Conservation (phyloP, 2,797 vertebrate genomes). For the Cottoperca gobio region DNA sequence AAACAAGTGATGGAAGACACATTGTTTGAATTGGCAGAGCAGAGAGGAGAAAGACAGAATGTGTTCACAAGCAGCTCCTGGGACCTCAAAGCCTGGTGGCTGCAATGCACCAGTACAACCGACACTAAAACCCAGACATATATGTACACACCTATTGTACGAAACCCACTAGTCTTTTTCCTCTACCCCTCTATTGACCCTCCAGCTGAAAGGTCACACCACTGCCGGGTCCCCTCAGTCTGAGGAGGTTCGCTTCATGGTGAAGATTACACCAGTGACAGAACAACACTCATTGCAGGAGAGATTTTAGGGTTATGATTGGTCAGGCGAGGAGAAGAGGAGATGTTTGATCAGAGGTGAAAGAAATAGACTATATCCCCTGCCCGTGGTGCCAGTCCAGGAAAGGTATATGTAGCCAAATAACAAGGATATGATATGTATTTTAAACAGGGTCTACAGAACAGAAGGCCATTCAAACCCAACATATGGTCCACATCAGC, state of each 20-base stretch:
- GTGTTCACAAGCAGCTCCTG: slow-evolving; percentile 63
- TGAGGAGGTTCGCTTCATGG: slow-evolving; percentile 69
- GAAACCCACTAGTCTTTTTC: slow-evolving; percentile 60
- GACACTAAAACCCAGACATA: slow-evolving; percentile 49
- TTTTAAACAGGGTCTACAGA: slow-evolving; percentile 38
- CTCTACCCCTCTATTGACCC: slow-evolving; percentile 16
- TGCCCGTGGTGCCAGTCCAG: slow-evolving; percentile 15
- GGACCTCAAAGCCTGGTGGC: slow-evolving; percentile 46
- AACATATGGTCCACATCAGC: slow-evolving; percentile 78
- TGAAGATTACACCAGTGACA: slow-evolving; percentile 75
- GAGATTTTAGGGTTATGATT: slow-evolving; percentile 19
- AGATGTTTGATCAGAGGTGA: too few relatives aligned
- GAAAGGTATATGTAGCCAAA: slow-evolving; percentile 52
- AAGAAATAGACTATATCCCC: slow-evolving; percentile 5
- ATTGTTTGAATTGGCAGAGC: slow-evolving; percentile 68
- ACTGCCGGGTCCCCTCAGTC: slow-evolving; percentile 43
- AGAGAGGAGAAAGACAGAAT: slow-evolving; percentile 25
- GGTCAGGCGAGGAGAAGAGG: slow-evolving; percentile 27
- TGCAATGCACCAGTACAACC: slow-evolving; percentile 46
- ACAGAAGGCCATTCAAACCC: slow-evolving; percentile 72
- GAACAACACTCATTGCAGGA: neutral
- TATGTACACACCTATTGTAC: slow-evolving; percentile 13
- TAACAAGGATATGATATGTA: slow-evolving; percentile 43
- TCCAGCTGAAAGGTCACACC: slow-evolving; percentile 38
- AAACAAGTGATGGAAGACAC: slow-evolving; percentile 23